Evolutionary conservation across 2,797 vertebrate genomes (phyloP).

Genomic region (Sebastes umbrosus): DNA sequence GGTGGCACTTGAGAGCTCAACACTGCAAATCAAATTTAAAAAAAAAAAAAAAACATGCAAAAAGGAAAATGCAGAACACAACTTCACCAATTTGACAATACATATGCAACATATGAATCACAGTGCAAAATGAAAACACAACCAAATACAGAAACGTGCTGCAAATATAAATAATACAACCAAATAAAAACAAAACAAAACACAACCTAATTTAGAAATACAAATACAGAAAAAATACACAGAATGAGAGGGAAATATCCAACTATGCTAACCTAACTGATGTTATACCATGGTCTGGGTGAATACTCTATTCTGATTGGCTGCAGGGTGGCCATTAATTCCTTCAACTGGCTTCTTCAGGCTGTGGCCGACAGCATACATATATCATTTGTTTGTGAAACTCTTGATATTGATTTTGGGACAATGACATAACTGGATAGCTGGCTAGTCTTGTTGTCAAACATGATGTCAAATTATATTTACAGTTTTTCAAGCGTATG

Average conservation of each 20-base stretch:
- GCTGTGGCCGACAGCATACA: no score
- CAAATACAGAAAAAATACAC: background rate
- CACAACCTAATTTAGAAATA: background rate
- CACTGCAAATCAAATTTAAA: background rate
- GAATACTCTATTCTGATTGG: no score
- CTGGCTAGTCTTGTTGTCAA: no score
- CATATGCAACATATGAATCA: background rate
- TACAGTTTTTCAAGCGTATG: no score
- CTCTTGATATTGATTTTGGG: no score
- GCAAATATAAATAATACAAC: no score
- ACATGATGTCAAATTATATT: no score
- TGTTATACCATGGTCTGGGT: no score
- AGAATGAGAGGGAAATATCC: background rate
- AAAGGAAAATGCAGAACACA: background rate
- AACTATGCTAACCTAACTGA: background rate
- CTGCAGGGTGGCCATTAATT: no score
- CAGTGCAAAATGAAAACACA: background rate
- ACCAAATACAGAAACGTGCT: background rate
- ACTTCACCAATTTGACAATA: background rate
- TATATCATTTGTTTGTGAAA: rapidly evolving
- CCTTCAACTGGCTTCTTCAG: no score
- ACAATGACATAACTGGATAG: no score
- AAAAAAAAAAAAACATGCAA: background rate
- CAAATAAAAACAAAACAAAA: background rate
- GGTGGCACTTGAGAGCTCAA: background rate